These are phyloP conservation scores for Exephanes ischioxanthus DNA, from an alignment of 2,888 invertebrate genomes.

Conservation along the genomic window DNA sequence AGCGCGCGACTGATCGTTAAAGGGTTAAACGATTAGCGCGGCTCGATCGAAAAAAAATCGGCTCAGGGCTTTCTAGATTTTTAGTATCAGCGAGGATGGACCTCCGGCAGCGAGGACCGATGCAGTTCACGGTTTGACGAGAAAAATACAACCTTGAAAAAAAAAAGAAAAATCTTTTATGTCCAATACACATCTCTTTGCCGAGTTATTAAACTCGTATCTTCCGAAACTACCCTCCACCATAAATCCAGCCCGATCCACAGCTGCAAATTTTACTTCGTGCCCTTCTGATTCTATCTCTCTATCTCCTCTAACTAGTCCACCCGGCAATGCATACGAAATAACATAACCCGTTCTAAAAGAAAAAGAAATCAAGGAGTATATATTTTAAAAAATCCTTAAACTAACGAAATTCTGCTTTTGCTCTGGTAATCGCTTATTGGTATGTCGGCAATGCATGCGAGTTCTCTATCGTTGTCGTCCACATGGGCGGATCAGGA, in stretches of 20 bases:
- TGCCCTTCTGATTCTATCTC: conserved; percentile 52
- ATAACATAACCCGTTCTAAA: conserved; percentile 60
- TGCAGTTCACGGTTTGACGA: conserved; percentile 68
- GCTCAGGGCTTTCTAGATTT: conserved; percentile 45
- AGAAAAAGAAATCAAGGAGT: conserved; percentile 18
- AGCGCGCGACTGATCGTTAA: neutral
- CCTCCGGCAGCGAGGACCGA: conserved; percentile 55
- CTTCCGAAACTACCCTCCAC: conserved; percentile 53
- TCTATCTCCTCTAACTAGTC: conserved; percentile 64
- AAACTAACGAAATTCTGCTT: conserved; percentile 82
- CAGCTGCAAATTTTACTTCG: conserved; percentile 51
- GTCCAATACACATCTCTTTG: conserved; percentile 1
- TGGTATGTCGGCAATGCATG: conserved; percentile 84
- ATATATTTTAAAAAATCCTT: conserved; percentile 55
- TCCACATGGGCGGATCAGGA: conserved; percentile 22
- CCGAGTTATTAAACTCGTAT: conserved; percentile 10
- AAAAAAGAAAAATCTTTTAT: conserved; percentile 22
- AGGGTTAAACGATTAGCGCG: conserved; percentile 52
- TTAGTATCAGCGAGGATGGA: conserved; percentile 60
- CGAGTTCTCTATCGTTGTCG: conserved; percentile 68
- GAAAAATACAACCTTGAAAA: conserved; percentile 36
- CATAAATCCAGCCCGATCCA: conserved; percentile 58
- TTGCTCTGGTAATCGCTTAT: conserved; percentile 85
- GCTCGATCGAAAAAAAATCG: conserved; percentile 43
- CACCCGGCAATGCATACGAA: conserved; percentile 62